Evolutionary conservation across 2,797 vertebrate species (phyloP).

Genomic region (Hemitrygon akajei): DNA sequence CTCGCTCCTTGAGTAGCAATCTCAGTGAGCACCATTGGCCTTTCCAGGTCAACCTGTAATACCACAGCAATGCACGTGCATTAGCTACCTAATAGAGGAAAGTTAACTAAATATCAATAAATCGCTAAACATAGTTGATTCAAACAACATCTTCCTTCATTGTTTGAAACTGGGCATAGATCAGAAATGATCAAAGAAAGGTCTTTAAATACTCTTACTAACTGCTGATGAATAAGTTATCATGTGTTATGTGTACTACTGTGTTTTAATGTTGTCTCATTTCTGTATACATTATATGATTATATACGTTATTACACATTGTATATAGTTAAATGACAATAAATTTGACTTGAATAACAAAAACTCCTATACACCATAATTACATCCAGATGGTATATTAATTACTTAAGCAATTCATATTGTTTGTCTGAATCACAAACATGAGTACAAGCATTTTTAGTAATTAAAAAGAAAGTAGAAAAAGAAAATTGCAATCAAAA

Average conservation of each 20-base stretch:
- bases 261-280: no score
- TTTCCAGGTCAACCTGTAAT: conserved; percentile 79
- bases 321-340: no score
- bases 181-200: background rate
- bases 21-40: conserved; percentile 77
- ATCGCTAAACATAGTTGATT: background rate
- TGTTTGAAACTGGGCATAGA: background rate
- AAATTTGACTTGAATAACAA: no score
- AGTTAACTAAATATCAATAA: background rate
- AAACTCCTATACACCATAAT: background rate
- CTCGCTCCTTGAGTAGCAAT: conserved; percentile 86
- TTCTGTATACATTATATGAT: no score
- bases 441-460: background rate
- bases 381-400: background rate
- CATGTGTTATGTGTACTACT: no score
- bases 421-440: background rate
- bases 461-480: background rate
- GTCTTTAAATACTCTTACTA: background rate
- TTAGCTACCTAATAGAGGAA: background rate
- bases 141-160: background rate
- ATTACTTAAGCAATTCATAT: background rate
- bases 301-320: no score
- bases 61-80: background rate
- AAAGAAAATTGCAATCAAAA: background rate
- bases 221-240: background rate